Evolutionary conservation across 1,140 invertebrate species (phyloP).

Genomic region (Heterodera schachtii): DNA sequence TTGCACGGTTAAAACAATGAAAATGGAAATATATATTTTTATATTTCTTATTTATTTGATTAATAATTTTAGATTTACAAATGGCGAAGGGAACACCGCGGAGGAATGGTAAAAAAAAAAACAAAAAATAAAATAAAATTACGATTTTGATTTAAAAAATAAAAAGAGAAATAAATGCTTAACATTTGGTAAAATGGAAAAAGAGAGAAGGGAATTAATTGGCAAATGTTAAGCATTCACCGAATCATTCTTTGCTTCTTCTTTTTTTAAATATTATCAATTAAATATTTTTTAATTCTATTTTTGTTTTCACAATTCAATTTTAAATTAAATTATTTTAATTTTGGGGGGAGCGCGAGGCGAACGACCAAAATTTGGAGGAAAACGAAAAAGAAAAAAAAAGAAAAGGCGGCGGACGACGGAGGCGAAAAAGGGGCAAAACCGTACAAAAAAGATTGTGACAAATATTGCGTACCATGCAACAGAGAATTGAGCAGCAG

Average conservation of each 20-base stretch:
- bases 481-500: constrained; percentile 22
- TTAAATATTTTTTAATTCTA: too few species aligned
- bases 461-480: constrained; percentile 27
- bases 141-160: neutral
- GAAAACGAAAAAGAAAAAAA: neutral
- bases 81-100: constrained; percentile 26
- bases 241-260: neutral
- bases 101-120: constrained; percentile 24
- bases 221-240: neutral
- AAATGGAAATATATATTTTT: neutral
- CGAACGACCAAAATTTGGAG: constrained; percentile 5
- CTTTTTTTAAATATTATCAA: neutral
- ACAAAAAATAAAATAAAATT: neutral
- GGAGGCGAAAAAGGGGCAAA: neutral
- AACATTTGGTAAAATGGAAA: neutral
- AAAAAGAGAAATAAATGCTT: neutral
- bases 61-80: constrained; percentile 17
- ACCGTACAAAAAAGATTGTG: constrained; percentile 8
- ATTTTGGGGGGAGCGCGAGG: constrained; percentile 21
- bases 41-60: neutral
- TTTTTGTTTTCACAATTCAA: too few species aligned
- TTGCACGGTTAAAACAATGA: constrained; percentile 1
- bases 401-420: neutral
- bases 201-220: neutral
- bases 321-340: neutral